phyloP scores from a whole-genome alignment of 2,888 invertebrate species.

The Luperina testacea region DNA sequence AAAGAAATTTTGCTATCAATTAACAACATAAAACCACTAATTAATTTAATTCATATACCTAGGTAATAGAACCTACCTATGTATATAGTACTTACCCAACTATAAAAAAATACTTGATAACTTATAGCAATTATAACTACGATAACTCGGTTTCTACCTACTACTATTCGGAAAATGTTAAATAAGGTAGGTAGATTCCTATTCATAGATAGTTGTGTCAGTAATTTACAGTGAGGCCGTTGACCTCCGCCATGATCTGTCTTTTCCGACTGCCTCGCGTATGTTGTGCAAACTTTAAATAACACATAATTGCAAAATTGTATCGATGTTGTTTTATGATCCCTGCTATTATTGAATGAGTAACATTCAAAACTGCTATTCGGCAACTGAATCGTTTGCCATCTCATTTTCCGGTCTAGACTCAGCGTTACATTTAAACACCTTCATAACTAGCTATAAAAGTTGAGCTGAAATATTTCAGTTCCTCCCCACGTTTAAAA shows the following conservation, averaged over 20 bases:
- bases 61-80: neutral
- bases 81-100: neutral
- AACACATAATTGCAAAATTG: constrained; percentile 13
- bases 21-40: neutral
- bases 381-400: neutral
- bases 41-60: neutral
- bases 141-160: constrained; percentile 3
- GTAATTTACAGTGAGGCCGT: constrained; percentile 71
- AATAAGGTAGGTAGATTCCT: constrained; percentile 49
- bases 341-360: neutral
- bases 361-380: constrained; percentile 9
- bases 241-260: constrained; percentile 70
- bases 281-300: constrained; percentile 47
- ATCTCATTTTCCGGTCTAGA: constrained; percentile 54
- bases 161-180: constrained; percentile 34
- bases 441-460: constrained; percentile 58
- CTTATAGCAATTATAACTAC: neutral
- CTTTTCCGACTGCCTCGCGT: constrained; percentile 60
- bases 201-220: constrained; percentile 70
- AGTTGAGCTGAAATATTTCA: constrained; percentile 71
- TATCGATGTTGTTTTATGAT: constrained; percentile 1
- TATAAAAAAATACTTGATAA: neutral
- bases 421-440: constrained; percentile 29
- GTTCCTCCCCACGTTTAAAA: constrained; percentile 74
- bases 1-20: neutral